Percentiles rank a stretch among this genome's conserved stretches.
Conservation (phyloP, 1,140 invertebrate species). For the Pseudomyrmex gracilis region DNA sequence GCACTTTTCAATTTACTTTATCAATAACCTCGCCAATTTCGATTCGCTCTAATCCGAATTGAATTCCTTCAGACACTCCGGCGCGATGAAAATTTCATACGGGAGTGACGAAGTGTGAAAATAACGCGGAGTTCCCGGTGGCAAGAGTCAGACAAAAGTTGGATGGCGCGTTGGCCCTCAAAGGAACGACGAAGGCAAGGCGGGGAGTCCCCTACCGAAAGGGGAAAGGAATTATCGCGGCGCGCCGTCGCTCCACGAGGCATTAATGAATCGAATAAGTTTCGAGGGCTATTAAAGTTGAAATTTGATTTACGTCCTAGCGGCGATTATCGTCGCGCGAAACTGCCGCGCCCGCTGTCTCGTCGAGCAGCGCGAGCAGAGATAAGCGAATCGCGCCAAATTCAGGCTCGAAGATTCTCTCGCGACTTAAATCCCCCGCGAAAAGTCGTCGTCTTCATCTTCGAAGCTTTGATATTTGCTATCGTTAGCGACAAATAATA, state of each 20-base stretch:
- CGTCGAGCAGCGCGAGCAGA: constrained; percentile 40
- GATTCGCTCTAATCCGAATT: neutral
- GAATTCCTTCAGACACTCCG: neutral
- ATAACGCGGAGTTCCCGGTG: constrained; percentile 10
- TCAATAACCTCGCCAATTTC: neutral
- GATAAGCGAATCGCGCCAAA: constrained; percentile 66
- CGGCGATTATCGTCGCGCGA: constrained; percentile 62
- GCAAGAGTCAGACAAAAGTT: constrained; percentile 41
- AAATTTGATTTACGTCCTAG: constrained; percentile 74
- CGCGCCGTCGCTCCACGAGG: constrained; percentile 58
- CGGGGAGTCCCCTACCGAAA: neutral
- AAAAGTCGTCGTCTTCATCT: neutral
- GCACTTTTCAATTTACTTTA: neutral
- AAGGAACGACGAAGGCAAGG: neutral
- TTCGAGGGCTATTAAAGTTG: constrained; percentile 76
- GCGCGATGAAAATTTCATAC: constrained; percentile 44
- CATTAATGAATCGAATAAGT: constrained; percentile 78
- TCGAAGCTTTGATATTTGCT: neutral
- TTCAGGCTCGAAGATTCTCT: constrained; percentile 49
- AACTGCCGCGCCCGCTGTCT: constrained; percentile 45
- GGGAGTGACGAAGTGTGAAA: constrained; percentile 55
- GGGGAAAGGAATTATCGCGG: constrained; percentile 64
- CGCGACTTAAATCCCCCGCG: neutral
- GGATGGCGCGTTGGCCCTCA: constrained; percentile 30
- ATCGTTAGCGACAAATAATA: constrained; percentile 27